A percentile compares a stretch with the other conserved stretches of the same genome.
Evolutionary conservation across 2,888 invertebrate genomes (phyloP).

Genomic region (Hofmannophila pseudospretella): DNA sequence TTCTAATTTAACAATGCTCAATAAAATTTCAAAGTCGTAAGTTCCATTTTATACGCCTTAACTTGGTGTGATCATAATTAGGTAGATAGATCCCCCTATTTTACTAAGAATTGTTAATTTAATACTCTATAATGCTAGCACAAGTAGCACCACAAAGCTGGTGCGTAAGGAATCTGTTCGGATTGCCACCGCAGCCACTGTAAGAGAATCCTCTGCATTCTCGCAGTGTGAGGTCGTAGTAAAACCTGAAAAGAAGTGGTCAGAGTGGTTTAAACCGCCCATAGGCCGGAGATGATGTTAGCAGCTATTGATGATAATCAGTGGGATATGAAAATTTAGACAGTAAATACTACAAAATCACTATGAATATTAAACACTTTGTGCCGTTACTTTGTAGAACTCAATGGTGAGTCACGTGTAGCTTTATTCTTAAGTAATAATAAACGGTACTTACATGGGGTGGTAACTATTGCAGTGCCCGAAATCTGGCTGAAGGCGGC

Average conservation of each 20-base stretch:
- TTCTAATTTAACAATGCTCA: too few relatives aligned
- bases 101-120: too few relatives aligned
- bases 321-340: too few relatives aligned
- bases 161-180: slow-evolving; percentile 35
- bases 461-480: slow-evolving; percentile 44
- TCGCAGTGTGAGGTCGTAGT: slow-evolving; percentile 35
- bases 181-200: slow-evolving; percentile 59
- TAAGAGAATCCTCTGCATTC: slow-evolving; percentile 50
- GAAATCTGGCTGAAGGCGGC: slow-evolving; percentile 48
- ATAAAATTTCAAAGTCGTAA: too few relatives aligned
- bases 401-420: too few relatives aligned
- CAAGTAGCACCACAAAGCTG: slow-evolving; percentile 30
- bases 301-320: background rate
- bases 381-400: too few relatives aligned
- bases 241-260: slow-evolving; percentile 36
- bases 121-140: slow-evolving; percentile 8
- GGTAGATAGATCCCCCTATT: too few relatives aligned
- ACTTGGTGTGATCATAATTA: too few relatives aligned
- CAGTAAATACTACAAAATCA: too few relatives aligned
- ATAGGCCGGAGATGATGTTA: background rate
- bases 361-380: too few relatives aligned
- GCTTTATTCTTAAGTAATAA: too few relatives aligned
- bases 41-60: too few relatives aligned
- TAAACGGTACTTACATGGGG: slow-evolving; percentile 27
- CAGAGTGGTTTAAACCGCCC: background rate